A percentile compares a stretch with the other conserved stretches of the same genome.
phyloP scores from a whole-genome alignment of 2,113 vertebrate genomes.

The Silurus asotus region DNA sequence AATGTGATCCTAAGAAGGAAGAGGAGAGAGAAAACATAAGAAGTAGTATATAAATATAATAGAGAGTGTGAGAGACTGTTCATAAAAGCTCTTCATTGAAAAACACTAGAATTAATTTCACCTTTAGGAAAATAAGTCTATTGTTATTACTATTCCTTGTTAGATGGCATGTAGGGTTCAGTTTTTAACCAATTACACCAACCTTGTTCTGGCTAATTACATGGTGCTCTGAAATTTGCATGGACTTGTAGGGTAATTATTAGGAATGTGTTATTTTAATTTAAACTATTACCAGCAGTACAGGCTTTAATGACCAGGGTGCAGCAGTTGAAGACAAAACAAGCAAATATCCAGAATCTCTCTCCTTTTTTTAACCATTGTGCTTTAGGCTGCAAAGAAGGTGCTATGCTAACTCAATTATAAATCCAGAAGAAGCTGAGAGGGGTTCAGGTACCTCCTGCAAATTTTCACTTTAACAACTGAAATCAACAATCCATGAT shows the following conservation, averaged over 20 bases:
- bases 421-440: background rate
- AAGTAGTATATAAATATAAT: slow-evolving; percentile 29
- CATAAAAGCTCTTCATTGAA: background rate
- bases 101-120: slow-evolving; percentile 34
- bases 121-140: slow-evolving; percentile 9
- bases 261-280: slow-evolving; percentile 1
- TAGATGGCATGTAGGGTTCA: slow-evolving; percentile 17
- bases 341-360: background rate
- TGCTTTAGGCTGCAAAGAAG: background rate
- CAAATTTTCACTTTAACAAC: background rate
- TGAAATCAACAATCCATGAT: background rate
- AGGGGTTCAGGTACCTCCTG: background rate
- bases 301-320: background rate
- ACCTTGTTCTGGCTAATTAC: slow-evolving; percentile 24
- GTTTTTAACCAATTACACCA: slow-evolving; percentile 4
- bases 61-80: slow-evolving; percentile 13
- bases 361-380: background rate
- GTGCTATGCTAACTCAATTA: background rate
- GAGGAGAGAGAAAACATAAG: slow-evolving; percentile 45
- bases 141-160: slow-evolving; percentile 30
- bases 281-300: background rate
- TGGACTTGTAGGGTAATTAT: slow-evolving; percentile 14
- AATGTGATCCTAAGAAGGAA: slow-evolving; percentile 87
- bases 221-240: background rate
- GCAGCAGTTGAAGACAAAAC: background rate